A percentile compares a stretch with the other conserved stretches of the same genome.
These are phyloP conservation scores for Caenorhabditis remanei DNA, from an alignment of 1,140 invertebrate genomes.

Conservation along the genomic window DNA sequence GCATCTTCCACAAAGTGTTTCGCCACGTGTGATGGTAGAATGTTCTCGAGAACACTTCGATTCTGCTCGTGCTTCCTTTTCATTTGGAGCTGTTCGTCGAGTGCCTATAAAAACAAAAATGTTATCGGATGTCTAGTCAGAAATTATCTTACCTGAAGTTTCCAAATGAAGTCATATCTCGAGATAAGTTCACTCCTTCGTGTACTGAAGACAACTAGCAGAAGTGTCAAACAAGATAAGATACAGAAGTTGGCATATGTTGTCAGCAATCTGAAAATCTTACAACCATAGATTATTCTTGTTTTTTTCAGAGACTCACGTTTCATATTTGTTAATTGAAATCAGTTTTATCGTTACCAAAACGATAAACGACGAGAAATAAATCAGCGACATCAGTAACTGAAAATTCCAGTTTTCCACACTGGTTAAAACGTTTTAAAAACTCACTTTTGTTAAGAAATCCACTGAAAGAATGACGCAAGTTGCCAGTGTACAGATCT, in stretches of 20 bases:
- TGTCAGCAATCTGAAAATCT: conserved; percentile 38
- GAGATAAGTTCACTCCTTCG: conserved; percentile 75
- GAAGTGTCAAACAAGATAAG: conserved; percentile 20
- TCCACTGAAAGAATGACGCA: conserved; percentile 69
- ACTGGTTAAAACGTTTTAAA: not conserved
- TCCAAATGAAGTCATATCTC: conserved; percentile 77
- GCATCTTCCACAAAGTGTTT: conserved; percentile 85
- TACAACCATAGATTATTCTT: not conserved
- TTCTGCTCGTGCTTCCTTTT: conserved; percentile 75
- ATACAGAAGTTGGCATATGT: conserved; percentile 23
- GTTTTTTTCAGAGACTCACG: not conserved
- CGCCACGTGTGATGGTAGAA: conserved; percentile 92
- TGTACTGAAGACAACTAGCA: conserved; percentile 75
- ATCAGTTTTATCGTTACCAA: not conserved
- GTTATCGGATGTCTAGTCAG: not conserved
- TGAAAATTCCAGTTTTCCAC: not conserved
- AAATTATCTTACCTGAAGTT: conserved; percentile 71
- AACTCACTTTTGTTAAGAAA: conserved; percentile 21
- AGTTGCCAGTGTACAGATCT: conserved; percentile 72
- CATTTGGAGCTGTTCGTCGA: conserved; percentile 77
- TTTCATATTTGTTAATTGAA: not conserved
- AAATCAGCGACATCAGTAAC: conserved; percentile 37
- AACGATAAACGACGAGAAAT: conserved; percentile 10
- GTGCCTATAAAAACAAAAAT: conserved; percentile 68
- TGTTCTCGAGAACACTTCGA: conserved; percentile 86